These are phyloP conservation scores for Vidua macroura DNA, from an alignment of 2,113 vertebrate genomes.

Conservation along the genomic window DNA sequence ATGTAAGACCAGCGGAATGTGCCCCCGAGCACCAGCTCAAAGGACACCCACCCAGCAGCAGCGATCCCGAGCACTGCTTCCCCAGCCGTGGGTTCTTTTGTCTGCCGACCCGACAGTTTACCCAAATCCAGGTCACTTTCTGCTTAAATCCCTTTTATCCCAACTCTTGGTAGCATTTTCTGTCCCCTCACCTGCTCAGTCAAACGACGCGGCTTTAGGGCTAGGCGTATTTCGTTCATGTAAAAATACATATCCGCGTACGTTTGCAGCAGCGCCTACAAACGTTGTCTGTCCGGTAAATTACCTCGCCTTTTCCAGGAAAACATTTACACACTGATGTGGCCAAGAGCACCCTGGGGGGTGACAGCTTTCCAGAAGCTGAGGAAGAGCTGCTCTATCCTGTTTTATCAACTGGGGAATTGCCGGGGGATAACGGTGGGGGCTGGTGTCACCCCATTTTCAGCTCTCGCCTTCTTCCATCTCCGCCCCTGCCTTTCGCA, in stretches of 20 bases:
- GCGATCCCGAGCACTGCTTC: neutral
- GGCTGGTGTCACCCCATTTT: neutral
- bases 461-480: neutral
- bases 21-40: neutral
- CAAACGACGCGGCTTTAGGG: neutral
- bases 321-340: neutral
- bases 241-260: neutral
- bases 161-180: neutral
- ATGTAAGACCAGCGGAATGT: neutral
- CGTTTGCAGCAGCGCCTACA: neutral
- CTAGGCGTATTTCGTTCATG: neutral
- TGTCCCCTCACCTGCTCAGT: neutral
- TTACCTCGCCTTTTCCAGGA: neutral
- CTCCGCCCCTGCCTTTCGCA: neutral
- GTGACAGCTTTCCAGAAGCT: neutral
- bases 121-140: neutral
- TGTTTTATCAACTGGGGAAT: neutral
- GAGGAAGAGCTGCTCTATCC: neutral
- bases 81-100: neutral
- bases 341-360: neutral
- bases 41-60: neutral
- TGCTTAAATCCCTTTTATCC: neutral
- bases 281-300: neutral
- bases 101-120: neutral
- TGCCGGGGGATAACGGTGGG: no score